Percentiles rank a stretch among this genome's conserved stretches.
Conservation (phyloP, 2,888 invertebrate species). For the Erebia aethiops region DNA sequence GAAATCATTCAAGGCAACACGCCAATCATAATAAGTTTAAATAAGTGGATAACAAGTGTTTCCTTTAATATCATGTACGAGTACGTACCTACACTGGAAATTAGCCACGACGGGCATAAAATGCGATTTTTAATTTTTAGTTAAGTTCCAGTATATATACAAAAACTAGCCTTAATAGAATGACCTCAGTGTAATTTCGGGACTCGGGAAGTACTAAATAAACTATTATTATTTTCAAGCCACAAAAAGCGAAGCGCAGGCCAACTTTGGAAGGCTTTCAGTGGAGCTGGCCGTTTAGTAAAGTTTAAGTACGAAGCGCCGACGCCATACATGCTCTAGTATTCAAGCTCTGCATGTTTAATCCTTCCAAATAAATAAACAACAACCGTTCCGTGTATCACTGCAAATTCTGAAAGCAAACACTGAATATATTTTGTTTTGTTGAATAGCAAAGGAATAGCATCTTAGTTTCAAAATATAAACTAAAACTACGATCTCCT, state of each 20-base stretch:
- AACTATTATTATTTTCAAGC: conserved; percentile 59
- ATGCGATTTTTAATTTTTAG: no score
- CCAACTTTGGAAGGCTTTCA: conserved; percentile 70
- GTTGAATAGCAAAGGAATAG: conserved; percentile 41
- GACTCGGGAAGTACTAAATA: neutral
- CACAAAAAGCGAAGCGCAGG: conserved; percentile 59
- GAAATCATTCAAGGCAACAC: no score
- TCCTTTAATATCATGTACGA: no score
- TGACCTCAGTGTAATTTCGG: neutral
- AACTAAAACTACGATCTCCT: conserved; percentile 26
- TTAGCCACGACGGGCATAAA: no score
- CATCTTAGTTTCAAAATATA: conserved; percentile 34
- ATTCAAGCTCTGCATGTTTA: conserved; percentile 63
- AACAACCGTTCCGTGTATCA: conserved; percentile 60
- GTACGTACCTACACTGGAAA: no score
- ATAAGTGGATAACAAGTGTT: no score
- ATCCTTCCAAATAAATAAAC: conserved; percentile 74
- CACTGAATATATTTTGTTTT: conserved; percentile 56
- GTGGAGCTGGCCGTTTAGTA: conserved; percentile 67
- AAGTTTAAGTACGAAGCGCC: conserved; percentile 71
- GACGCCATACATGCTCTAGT: conserved; percentile 54
- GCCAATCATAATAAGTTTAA: no score
- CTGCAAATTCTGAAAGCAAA: conserved; percentile 64
- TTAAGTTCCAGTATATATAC: no score
- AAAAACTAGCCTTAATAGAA: no score